Evolutionary conservation across 2,113 vertebrate genomes (phyloP), one percentile per base, ranked within the genome.

Genomic region (Rhagologus leucostigma): DNA sequence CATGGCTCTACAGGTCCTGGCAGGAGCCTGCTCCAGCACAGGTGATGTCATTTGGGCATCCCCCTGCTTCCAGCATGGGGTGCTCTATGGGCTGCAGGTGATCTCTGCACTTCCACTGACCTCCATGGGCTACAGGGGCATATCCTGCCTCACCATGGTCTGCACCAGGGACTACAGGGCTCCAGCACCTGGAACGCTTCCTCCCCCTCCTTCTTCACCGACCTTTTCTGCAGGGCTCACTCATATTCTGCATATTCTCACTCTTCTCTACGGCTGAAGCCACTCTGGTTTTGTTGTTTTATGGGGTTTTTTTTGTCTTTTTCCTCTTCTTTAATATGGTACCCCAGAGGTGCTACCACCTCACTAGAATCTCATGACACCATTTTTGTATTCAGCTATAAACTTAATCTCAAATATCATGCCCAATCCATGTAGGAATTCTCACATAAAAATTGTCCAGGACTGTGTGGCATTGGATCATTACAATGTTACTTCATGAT

Each of bases 331-430:
- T 32, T 39, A 50, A 26, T 52, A 19, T 1, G 1, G 7, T 39
- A 44, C 39, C 18, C 27, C 29, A 84, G 42, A 64, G 37, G 6
- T 13, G 9, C 26, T 52, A 13, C 16, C 27, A n/a, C 15, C 23
- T 74, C 37, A n/a, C 33, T 44, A 6, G 16, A 69, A 10, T 80
- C 42, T 80, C 0, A 0, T 49, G 11, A 26, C 0, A 1, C 32
- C 12, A 1, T 84, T 89, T 29, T 52, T 49, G 9, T 42, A 19
- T n/a, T 32, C 0, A 3, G 13, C 30, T 47, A 10, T 35, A 60
- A 83, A 71, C 22, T 19, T 63, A 60, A 75, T 42, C 10, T 37
- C n/a, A 42, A 37, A n/a, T 46, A 77, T 13, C 0, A 3, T 12
- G 5, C 20, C 18, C 2, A 50, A n/a, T 77, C 5, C 19, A 13